These are phyloP conservation scores for Megalopta genalis DNA, from an alignment of 1,140 invertebrate genomes.

Conservation along the genomic window DNA sequence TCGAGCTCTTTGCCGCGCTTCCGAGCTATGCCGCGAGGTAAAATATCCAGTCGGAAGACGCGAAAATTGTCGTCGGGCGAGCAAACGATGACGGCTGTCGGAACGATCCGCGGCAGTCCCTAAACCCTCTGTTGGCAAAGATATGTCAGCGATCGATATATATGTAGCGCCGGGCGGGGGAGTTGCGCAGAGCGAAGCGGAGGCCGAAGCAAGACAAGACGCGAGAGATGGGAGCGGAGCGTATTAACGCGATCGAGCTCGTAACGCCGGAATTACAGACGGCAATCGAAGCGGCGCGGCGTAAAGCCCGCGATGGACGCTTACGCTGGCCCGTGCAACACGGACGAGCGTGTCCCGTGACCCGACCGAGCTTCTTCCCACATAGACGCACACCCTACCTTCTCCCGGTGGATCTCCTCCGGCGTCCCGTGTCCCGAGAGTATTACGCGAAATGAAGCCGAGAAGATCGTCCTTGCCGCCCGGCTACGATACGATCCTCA, in stretches of 20 bases:
- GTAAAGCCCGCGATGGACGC: constrained; percentile 58
- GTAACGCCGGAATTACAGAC: constrained; percentile 58
- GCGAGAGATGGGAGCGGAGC: constrained; percentile 15
- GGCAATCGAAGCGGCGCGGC: constrained; percentile 56
- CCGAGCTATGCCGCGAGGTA: no score
- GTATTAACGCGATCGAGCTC: constrained; percentile 65
- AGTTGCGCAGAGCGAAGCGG: no score
- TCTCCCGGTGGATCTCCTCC: background rate
- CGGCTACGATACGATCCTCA: constrained; percentile 63
- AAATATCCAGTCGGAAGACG: no score
- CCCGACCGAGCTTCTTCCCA: background rate
- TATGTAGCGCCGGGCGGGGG: no score
- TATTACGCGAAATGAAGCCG: constrained; percentile 73
- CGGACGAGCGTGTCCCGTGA: background rate
- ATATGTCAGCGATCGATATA: no score
- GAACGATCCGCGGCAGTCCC: no score
- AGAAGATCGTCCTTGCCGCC: constrained; percentile 28
- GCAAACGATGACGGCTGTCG: no score
- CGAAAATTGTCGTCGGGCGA: no score
- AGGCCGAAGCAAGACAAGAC: constrained; percentile 33
- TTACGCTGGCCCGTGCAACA: constrained; percentile 21
- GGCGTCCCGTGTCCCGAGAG: constrained; percentile 62
- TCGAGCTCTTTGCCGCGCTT: no score
- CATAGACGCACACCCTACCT: constrained; percentile 29
- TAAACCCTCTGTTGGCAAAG: no score